Base-by-base conservation (phyloP, 2,797 vertebrate genomes). In the Karalla daura region DNA sequence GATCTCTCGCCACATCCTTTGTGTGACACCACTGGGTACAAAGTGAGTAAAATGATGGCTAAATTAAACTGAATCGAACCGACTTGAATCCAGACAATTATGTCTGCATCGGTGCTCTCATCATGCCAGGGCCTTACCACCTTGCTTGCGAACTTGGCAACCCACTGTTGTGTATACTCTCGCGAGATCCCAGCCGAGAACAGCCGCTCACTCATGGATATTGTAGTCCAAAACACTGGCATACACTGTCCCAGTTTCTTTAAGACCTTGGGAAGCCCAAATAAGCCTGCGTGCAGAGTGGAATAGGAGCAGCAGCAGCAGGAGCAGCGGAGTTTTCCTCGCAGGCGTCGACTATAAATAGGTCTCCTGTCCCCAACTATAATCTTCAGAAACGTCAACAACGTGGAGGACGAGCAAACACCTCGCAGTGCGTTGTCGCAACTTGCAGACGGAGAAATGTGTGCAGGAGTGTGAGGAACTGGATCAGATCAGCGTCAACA, bases 161-260 rank as follows among this genome's bases (percentile, higher is more conserved):
- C 91, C 73, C 74, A 81, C 55, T 74, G 39, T 68, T 65, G 3
- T 7, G 2, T 0, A 12, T 49, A 68, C 44, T n/a, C 68, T 77
- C 92, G 89, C 87, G 92, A 84, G 79, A 88, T 32, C 47, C 66
- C n/a, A 1, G 2, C 1, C 2, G 0, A 23, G 17, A 3, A 23
- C 35, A 40, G 39, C 5, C 5, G 59, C 18, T 36, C 1, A 28
- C 27, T 44, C 3, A 4, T 71, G 87, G 89, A 70, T 40, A 39
- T 41, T 91, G 91, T 88, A 91, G 89, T 91, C 84, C 82, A 88
- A 85, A 84, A 87, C 25, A 86, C 13, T 61, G 41, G 7, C 21
- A 20, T 45, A 54, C 27, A 8, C 43, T 69, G 84, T 23, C 69
- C 81, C 45, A 85, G 40, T 73, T 84, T 70, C 58, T 61, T 40